Evolutionary conservation across 1,140 invertebrate species (phyloP).

Genomic region (Megalonaias nervosa): DNA sequence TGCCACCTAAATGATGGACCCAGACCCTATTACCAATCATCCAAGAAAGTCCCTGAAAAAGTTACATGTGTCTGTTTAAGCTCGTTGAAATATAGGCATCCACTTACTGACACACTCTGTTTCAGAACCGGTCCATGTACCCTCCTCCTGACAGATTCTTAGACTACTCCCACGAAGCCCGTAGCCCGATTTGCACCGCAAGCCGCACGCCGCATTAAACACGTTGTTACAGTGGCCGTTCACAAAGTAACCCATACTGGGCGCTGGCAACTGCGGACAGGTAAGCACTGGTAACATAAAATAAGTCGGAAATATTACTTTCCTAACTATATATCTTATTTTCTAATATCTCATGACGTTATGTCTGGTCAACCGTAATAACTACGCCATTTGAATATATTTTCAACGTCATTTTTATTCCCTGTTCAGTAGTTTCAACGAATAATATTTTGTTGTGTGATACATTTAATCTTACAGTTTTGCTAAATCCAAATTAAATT

Average conservation of each 20-base stretch:
- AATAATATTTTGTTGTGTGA: too few relatives aligned
- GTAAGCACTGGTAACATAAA: slow-evolving; percentile 72
- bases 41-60: background rate
- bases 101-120: slow-evolving; percentile 77
- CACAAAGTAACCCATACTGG: slow-evolving; percentile 81
- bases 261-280: slow-evolving; percentile 76
- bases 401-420: too few relatives aligned
- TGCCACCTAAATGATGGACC: too few relatives aligned
- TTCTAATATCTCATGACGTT: too few relatives aligned
- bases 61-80: too few relatives aligned
- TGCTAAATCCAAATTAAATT: too few relatives aligned
- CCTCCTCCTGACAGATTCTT: slow-evolving; percentile 78
- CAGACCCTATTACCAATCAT: background rate
- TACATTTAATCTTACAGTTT: too few relatives aligned
- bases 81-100: too few relatives aligned
- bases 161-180: slow-evolving; percentile 79
- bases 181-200: slow-evolving; percentile 80
- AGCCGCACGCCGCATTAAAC: slow-evolving; percentile 81
- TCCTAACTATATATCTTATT: too few relatives aligned
- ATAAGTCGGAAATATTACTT: background rate
- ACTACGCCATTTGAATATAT: too few relatives aligned
- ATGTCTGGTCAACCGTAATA: too few relatives aligned
- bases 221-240: slow-evolving; percentile 78
- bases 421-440: too few relatives aligned
- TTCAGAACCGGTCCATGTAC: slow-evolving; percentile 79